These are phyloP conservation scores for Limnodromus scolopaceus DNA, from an alignment of 2,797 vertebrate genomes.

Conservation along the genomic window DNA sequence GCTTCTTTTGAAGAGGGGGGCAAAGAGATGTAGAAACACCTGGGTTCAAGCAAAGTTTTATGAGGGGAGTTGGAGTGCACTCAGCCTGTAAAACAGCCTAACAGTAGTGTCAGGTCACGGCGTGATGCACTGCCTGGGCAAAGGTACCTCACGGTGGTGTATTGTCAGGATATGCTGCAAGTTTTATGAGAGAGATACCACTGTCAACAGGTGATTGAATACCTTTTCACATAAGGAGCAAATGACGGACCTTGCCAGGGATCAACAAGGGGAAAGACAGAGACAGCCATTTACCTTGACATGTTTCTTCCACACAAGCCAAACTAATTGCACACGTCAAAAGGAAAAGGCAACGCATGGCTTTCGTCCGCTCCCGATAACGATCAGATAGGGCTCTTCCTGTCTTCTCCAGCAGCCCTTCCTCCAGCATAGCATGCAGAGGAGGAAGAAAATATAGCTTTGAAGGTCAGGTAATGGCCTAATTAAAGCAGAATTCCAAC, in stretches of 20 bases:
- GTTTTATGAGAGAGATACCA: conserved; percentile 50
- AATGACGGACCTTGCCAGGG: conserved; percentile 71
- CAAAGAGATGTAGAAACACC: neutral
- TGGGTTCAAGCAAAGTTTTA: conserved; percentile 65
- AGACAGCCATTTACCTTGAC: neutral
- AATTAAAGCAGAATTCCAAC: conserved; percentile 55
- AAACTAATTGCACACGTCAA: conserved; percentile 55
- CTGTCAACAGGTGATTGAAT: conserved; percentile 65
- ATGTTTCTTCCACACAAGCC: conserved; percentile 42
- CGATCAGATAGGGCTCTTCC: conserved; percentile 72
- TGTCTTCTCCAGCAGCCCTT: conserved; percentile 47
- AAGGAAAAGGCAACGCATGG: conserved; percentile 56
- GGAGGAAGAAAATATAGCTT: conserved; percentile 50
- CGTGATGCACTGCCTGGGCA: neutral
- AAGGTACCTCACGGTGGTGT: neutral
- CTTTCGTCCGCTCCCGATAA: conserved; percentile 59
- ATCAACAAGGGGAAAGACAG: neutral
- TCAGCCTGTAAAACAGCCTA: conserved; percentile 39
- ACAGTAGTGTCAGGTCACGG: neutral
- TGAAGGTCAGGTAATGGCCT: conserved; percentile 48
- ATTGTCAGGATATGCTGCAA: neutral
- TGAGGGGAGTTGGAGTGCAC: conserved; percentile 45
- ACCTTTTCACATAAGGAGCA: conserved; percentile 4
- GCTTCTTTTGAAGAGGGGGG: neutral
- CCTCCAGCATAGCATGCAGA: conserved; percentile 34